Evolutionary conservation across 2,888 invertebrate genomes (phyloP), one percentile per base, ranked within the genome.

Genomic region (Emmelina monodactyla): DNA sequence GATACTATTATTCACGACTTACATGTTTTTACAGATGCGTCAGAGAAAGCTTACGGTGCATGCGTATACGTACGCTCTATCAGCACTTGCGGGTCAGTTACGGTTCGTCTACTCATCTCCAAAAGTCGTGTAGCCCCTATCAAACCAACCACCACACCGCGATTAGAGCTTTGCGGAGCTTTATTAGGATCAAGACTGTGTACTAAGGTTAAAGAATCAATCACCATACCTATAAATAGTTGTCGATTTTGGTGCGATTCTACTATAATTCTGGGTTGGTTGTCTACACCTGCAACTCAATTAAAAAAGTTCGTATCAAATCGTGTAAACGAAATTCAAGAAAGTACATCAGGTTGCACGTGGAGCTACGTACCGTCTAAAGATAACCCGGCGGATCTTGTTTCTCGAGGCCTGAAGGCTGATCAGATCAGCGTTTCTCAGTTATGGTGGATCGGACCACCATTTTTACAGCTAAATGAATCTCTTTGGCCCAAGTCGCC

Each of bases 351-450:
- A 4, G 25, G 25, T 25, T 25, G 25, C 25, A 25, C 25, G 11
- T 10, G 25, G 25, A 25, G 25, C 25, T 25, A 25, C 25, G 25
- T 25, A 25, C 25, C 25, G n/a, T 25, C 25, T 4, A 25, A 25
- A 25, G 25, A 25, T 10, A 25, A 25, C 11, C 25, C n/a, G 25
- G 25, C 25, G 25, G 25, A 25, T 25, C 25, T 25, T 25, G 25
- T 25, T 25, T 25, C 25, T 9, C 25, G 25, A 25, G 25, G 25
- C 25, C 25, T 25, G 25, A 25, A 25, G 25, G 25, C 25, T 25
- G n/a, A 25, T 25, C 25, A 25, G 11, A 3, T 25, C 25, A 25
- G 25, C 25, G 11, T 9, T 10, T 25, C 6, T 25, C 3, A 4
- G 3, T 25, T 25, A 10, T 25, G 25, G 25, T 7, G 25, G n/a